Conservation (phyloP, 2,888 invertebrate genomes). For the Pollenia amentaria region DNA sequence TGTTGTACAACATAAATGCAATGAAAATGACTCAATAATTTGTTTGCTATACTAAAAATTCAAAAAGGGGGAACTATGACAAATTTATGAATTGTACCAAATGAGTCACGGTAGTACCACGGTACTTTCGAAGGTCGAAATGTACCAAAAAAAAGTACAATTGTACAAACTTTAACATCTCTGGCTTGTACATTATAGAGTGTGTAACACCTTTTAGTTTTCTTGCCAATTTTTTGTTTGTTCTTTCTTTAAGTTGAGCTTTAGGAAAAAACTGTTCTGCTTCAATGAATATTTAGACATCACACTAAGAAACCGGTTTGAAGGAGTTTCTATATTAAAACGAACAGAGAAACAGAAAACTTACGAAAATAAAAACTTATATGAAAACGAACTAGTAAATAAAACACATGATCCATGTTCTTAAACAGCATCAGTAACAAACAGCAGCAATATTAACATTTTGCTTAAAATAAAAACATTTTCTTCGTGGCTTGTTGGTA, state of each 20-base stretch:
- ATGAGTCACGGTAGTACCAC: no score
- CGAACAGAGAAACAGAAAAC: slow-evolving; percentile 39
- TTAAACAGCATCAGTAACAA: slow-evolving; percentile 60
- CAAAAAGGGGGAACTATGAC: no score
- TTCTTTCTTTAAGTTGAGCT: slow-evolving; percentile 51
- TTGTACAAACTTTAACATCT: not conserved
- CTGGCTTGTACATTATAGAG: not conserved
- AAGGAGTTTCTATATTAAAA: slow-evolving; percentile 67
- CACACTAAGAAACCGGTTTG: slow-evolving; percentile 67
- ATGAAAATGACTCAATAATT: no score
- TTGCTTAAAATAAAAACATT: slow-evolving; percentile 23
- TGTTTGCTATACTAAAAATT: no score
- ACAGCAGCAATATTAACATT: slow-evolving; percentile 45
- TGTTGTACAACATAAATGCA: no score
- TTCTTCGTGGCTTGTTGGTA: slow-evolving; percentile 4
- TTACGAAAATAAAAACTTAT: slow-evolving; percentile 38
- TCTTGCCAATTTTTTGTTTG: slow-evolving; percentile 34
- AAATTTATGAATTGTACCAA: no score
- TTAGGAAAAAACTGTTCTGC: slow-evolving; percentile 35
- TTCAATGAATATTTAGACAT: slow-evolving; percentile 59
- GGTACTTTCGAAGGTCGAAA: no score
- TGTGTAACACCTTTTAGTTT: slow-evolving; percentile 47
- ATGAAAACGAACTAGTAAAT: slow-evolving; percentile 42
- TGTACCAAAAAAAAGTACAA: no score
- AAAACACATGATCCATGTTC: slow-evolving; percentile 60